Evolutionary conservation across 2,888 invertebrate species (phyloP), one percentile per base, ranked within the genome.

Genomic region (Choreutis nemorana): DNA sequence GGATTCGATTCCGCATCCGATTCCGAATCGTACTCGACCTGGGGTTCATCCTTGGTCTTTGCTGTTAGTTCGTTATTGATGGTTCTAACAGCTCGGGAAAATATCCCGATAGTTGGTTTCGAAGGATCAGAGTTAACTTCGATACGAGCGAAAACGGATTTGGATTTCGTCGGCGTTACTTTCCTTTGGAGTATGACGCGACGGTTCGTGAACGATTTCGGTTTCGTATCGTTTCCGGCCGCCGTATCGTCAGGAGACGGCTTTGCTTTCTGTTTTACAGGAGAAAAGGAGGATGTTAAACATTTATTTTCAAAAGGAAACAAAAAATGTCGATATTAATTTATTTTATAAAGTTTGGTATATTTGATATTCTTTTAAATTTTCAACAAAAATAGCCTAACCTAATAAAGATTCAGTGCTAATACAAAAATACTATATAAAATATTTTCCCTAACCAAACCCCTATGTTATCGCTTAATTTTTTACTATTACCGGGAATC

Each of bases 131-230:
- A n/a, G 31, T 55, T 53, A 11, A 48, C 42, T 16, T 62, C 64
- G 10, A 62, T 55, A 2, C 62, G 48, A 1, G 56, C 37, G 46
- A 62, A 61, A 0, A 62, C 52, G 0, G 64, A 49, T 15, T 68
- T 68, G 5, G 65, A 65, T 33, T 55, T 55, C n/a, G 33, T 16
- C 4, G 40, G 30, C 0, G 41, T 34, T 1, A 48, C 30, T 28
- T 65, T 67, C 0, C 67, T 46, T 23, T 73, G 73, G 0, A 75
- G 44, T 1, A 75, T 60, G 0, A 77, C 75, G 28, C 75, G 65
- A 0, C 75, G 63, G 52, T 58, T 66, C 0, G 53, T 23, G 48
- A 66, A 64, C 0, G 52, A 22, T 2, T 46, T 37, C 18, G 18
- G 18, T 35, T 53, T 46, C 9, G 51, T 46, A 3, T 56, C 55